Base-by-base conservation (phyloP, 2,888 invertebrate genomes). In the Protula sp. region DNA sequence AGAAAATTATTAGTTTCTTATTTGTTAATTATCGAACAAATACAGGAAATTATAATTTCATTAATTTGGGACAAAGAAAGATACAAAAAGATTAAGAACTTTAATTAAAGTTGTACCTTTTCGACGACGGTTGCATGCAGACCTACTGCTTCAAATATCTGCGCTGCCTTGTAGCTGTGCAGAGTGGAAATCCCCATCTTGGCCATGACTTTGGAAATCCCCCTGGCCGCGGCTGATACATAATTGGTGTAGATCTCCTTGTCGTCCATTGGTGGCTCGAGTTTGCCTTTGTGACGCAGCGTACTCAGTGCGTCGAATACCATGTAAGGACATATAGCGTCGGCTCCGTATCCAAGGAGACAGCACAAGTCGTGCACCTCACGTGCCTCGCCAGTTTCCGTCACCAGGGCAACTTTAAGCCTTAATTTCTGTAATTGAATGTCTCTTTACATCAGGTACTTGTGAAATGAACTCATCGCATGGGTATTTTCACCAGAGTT, bases 171-270 rank as follows among this genome's bases (percentile, higher is more conserved):
- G 83, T 99, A 99, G 0, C 95, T 97, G 80, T 98, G 98, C 47
- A 99, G 84, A 0, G 98, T 99, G 60, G 94, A 95, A 76, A 99
- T 99, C 60, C 99, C 99, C 99, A 99, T 99, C 82, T 99, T 99
- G 3, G 99, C 98, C 98, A 99, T 99, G 38, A 79, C 92, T 82
- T 94, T 94, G 55, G 89, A 87, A 69, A 92, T 89, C 55, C 95
- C 95, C 1, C 92, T 88, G 74, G 93, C 93, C 77, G 91, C 89
- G 47, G 97, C 94, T 67, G 89, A 89, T 48, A 92, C 88, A 82
- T 95, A 99, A 69, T 94, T 87, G 82, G 86, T 72, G 70, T 76
- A 78, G 67, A 97, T 89, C 58, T 87, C 86, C 3, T 89, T 87
- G 78, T 97, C 93, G 0, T 88, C 87, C 2, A 91, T 83, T 2